Conservation (phyloP, 2,888 invertebrate genomes). For the Allophyes oxyacanthae region DNA sequence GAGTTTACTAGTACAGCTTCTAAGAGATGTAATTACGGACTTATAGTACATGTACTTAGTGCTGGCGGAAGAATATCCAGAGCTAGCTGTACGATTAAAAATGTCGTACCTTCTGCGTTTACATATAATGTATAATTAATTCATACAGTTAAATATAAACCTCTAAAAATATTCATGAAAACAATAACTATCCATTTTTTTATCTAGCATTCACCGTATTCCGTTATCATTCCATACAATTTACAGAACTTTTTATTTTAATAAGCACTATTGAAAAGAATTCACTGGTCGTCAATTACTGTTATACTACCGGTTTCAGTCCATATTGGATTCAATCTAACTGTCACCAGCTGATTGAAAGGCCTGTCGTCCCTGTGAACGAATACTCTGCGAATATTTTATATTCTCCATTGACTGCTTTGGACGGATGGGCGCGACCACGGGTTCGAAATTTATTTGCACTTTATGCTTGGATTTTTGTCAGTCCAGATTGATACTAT, state of each 20-base stretch:
- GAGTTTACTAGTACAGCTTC: no score
- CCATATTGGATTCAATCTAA: slow-evolving; percentile 73
- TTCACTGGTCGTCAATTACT: slow-evolving; percentile 68
- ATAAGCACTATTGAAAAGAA: slow-evolving; percentile 39
- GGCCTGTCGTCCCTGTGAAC: slow-evolving; percentile 49
- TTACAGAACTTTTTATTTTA: slow-evolving; percentile 26
- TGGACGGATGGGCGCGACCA: slow-evolving; percentile 20
- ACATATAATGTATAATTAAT: no score
- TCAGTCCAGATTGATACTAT: no score
- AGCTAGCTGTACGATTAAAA: no score
- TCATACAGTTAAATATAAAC: no score
- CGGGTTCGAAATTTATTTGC: slow-evolving; percentile 16
- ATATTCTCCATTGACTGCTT: slow-evolving; percentile 23
- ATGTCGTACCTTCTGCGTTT: no score
- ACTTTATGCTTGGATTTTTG: slow-evolving; percentile 3
- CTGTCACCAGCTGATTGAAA: slow-evolving; percentile 78
- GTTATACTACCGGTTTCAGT: slow-evolving; percentile 65
- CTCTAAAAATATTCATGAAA: no score
- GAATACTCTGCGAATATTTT: slow-evolving; percentile 46
- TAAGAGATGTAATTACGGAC: no score
- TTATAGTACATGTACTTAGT: no score
- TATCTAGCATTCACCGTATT: background rate
- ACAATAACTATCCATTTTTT: no score
- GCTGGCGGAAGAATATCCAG: no score
- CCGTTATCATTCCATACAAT: background rate